phyloP scores from a whole-genome alignment of 2,113 vertebrate species.

The Orthonyx spaldingii region DNA sequence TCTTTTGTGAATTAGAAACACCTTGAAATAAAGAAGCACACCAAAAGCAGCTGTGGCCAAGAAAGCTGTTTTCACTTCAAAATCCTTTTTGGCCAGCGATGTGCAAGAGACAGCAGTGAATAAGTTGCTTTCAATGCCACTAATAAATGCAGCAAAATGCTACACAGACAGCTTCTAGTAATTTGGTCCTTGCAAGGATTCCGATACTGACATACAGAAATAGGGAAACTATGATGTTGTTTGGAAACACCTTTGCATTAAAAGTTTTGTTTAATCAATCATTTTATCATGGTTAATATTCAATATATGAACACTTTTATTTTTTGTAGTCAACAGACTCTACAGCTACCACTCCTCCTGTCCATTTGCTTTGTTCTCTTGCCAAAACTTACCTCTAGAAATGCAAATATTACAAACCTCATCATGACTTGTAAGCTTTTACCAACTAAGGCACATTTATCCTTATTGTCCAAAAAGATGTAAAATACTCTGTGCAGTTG shows the following conservation, averaged over 20 bases:
- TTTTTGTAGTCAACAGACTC: background rate
- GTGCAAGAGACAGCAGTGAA: background rate
- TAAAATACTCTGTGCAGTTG: background rate
- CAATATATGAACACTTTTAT: background rate
- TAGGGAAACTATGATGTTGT: background rate
- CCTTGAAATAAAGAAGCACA: background rate
- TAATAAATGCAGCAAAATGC: background rate
- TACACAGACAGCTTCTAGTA: background rate
- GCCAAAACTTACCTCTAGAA: background rate
- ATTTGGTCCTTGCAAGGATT: background rate
- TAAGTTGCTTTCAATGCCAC: background rate
- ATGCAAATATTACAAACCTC: background rate
- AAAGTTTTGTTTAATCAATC: background rate
- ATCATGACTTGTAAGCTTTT: background rate
- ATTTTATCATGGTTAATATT: background rate
- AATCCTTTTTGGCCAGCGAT: background rate
- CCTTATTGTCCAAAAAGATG: background rate
- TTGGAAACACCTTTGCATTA: background rate
- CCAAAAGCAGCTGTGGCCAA: background rate
- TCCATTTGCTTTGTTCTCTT: background rate
- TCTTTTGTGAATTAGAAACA: background rate
- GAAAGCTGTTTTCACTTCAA: background rate
- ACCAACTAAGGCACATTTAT: background rate
- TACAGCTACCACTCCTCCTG: background rate
- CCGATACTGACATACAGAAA: background rate